Base-by-base conservation (phyloP, 1,140 invertebrate species). In the Euura lappo region DNA sequence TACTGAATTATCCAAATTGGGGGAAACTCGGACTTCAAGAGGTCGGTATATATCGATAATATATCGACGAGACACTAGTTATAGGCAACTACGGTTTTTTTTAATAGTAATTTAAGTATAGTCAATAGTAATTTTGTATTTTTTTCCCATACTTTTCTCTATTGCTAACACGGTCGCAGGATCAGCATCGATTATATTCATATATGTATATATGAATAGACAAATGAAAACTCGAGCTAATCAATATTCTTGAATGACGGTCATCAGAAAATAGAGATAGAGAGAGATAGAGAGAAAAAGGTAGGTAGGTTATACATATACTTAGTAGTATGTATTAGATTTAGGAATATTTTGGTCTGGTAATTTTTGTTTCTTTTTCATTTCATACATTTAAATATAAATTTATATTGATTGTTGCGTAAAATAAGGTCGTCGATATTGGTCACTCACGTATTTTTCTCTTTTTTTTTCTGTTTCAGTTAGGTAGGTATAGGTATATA, bases 81-180 rank as follows among this genome's bases (percentile, higher is more conserved):
- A 79, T 79, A 83, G 79, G 80, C 80, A 81, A 80, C 80, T 83
- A 83, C 81, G 81, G 81, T 81, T 68, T 68, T 42, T 68, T 68
- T 68, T 1, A 10, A 1, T 64, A 28, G 13, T 64, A 10, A 64
- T 64, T 64, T 10, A 64, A 10, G 60, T 64, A 10, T 64, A 10
- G 13, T 64, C 13, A 64, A 10, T 67, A 67, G 43, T 68, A 3
- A 0, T 42, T 43, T 68, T 68, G 3, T 11, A 10, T 68, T 68
- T 68, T 68, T 68, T 68, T 10, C 28, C 42, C 42, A 13, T 68
- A 5, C 10, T 5, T 42, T 68, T 11, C 42, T 44, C 8, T 44
- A 68, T 8, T 28, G 11, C 28, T 8, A 28, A 28, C 28, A 28
- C 28, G 28, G 28, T 28, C 28, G 28, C 28, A 28, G 28, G 28